Conservation (phyloP, 2,888 invertebrate species). For the Drosophila subquinaria region DNA sequence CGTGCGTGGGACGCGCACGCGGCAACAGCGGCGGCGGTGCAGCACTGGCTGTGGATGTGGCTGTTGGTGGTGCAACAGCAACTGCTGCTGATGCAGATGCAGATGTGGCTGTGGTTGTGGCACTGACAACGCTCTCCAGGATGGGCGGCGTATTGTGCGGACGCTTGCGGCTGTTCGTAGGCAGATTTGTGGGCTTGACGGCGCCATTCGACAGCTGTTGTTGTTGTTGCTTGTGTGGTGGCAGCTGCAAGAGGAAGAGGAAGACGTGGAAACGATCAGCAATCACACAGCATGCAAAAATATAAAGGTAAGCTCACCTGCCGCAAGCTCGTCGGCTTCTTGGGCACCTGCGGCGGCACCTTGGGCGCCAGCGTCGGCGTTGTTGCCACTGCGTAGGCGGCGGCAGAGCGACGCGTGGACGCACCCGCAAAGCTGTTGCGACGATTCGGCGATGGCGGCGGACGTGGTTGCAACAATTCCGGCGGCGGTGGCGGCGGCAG, state of each 20-base stretch:
- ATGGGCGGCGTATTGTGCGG: slow-evolving; percentile 84
- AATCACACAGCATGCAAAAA: neutral
- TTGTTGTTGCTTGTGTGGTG: slow-evolving; percentile 48
- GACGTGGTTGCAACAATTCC: slow-evolving; percentile 82
- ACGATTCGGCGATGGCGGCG: slow-evolving; percentile 83
- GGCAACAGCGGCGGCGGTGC: slow-evolving; percentile 85
- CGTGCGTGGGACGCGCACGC: slow-evolving; percentile 74
- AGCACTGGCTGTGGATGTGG: slow-evolving; percentile 24
- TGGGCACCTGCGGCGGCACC: slow-evolving; percentile 84
- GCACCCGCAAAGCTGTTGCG: slow-evolving; percentile 86
- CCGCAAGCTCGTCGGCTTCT: slow-evolving; percentile 83
- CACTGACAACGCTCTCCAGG: slow-evolving; percentile 65
- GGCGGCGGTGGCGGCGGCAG: slow-evolving; percentile 86
- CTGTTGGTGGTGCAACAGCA: slow-evolving; percentile 52
- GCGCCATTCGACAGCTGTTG: slow-evolving; percentile 75
- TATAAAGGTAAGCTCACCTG: slow-evolving; percentile 67
- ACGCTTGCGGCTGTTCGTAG: slow-evolving; percentile 82
- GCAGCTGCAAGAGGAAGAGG: slow-evolving; percentile 29
- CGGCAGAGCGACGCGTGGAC: slow-evolving; percentile 76
- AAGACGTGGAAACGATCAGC: neutral
- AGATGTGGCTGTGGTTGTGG: slow-evolving; percentile 59
- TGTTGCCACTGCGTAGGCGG: slow-evolving; percentile 58
- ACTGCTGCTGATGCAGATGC: slow-evolving; percentile 25
- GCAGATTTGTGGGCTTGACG: slow-evolving; percentile 60
- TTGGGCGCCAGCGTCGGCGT: slow-evolving; percentile 77